These are phyloP conservation scores for Trochalopteron elliotii DNA, from an alignment of 2,113 vertebrate species.

Conservation along the genomic window DNA sequence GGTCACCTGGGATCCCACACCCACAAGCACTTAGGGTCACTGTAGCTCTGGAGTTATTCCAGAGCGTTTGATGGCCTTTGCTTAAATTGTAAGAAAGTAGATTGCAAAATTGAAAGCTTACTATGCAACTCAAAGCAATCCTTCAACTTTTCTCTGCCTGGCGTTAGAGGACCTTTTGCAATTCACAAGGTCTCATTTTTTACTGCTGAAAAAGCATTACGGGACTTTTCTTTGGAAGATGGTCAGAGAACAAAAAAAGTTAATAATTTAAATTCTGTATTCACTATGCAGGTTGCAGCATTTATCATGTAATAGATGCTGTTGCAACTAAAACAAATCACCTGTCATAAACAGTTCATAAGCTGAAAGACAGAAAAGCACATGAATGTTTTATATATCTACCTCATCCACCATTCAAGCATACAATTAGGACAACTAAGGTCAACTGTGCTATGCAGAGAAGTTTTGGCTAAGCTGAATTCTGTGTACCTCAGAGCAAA, in stretches of 20 bases:
- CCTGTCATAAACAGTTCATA: background rate
- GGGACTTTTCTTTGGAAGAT: background rate
- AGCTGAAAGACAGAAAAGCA: background rate
- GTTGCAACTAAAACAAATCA: background rate
- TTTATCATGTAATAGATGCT: background rate
- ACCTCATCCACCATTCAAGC: background rate
- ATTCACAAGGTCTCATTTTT: background rate
- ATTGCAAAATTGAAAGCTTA: background rate
- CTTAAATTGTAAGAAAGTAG: background rate
- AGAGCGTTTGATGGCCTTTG: background rate
- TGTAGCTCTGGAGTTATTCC: background rate
- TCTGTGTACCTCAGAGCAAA: background rate
- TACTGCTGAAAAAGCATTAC: background rate
- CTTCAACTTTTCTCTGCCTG: background rate
- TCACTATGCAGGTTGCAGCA: background rate
- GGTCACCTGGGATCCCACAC: background rate
- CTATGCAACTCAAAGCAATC: background rate
- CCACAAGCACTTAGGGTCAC: background rate
- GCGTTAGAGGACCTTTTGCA: background rate
- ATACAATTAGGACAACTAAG: background rate
- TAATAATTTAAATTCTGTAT: background rate
- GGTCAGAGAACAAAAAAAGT: background rate
- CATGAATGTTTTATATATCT: background rate
- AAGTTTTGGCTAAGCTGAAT: background rate
- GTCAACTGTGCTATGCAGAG: background rate